These are phyloP conservation scores for Pithys albifrons DNA, from an alignment of 2,113 vertebrate genomes.

Conservation along the genomic window DNA sequence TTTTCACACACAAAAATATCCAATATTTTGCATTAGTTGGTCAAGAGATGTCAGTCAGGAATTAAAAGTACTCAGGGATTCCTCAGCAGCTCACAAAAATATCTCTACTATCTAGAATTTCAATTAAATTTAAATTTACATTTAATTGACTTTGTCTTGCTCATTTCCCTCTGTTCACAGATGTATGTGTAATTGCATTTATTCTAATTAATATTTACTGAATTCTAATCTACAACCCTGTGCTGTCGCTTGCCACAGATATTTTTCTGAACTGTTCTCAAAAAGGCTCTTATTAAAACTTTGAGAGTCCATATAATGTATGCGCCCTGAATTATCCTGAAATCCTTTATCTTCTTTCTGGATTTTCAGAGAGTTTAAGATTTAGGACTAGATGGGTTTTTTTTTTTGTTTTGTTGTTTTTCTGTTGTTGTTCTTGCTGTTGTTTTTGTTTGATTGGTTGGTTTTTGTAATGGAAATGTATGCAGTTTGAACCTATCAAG, in stretches of 20 bases:
- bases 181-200: conserved; percentile 52
- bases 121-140: conserved; percentile 62
- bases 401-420: not conserved
- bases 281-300: not conserved
- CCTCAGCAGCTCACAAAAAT: not conserved
- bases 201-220: conserved; percentile 64
- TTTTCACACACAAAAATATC: not conserved
- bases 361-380: not conserved
- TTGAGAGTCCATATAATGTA: not conserved
- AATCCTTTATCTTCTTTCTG: not conserved
- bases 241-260: not conserved
- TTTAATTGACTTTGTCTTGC: conserved; percentile 62
- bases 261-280: not conserved
- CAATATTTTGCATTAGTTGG: not conserved
- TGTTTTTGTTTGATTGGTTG: not conserved
- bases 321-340: not conserved
- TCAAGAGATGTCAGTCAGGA: conserved; percentile 33
- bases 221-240: conserved; percentile 38
- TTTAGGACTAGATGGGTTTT: not conserved
- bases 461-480: not conserved
- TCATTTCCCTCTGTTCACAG: conserved; percentile 49
- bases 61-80: conserved; percentile 11
- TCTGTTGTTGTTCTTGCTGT: too few species aligned
- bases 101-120: conserved; percentile 54
- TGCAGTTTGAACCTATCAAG: not conserved